A percentile compares a stretch with the other conserved stretches of the same genome.
Evolutionary conservation across 1,140 invertebrate genomes (phyloP).

Genomic region (Hyles vespertilio): DNA sequence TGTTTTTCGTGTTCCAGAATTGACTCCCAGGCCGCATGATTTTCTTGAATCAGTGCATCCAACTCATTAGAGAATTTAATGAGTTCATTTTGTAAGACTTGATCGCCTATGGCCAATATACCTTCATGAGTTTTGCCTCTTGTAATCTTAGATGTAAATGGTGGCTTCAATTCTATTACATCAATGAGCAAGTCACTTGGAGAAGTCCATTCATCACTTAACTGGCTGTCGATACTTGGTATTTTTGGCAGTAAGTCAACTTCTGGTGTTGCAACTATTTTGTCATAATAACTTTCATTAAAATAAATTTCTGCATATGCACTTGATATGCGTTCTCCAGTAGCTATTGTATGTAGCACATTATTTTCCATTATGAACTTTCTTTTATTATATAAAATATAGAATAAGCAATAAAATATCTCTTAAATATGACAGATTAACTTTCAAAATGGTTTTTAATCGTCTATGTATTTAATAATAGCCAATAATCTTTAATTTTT

Average conservation of each 20-base stretch:
- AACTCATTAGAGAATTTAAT: no score
- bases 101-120: conserved; percentile 26
- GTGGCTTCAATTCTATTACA: conserved; percentile 49
- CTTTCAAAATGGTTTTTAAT: background rate
- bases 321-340: conserved; percentile 41
- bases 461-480: no score
- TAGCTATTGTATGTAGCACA: conserved; percentile 31
- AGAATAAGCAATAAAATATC: conserved; percentile 2
- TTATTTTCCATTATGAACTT: conserved; percentile 34
- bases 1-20: conserved; percentile 48
- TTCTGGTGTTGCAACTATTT: conserved; percentile 12
- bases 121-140: conserved; percentile 62
- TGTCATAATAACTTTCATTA: conserved; percentile 33
- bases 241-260: conserved; percentile 6
- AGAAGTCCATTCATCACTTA: conserved; percentile 43
- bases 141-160: conserved; percentile 65
- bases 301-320: conserved; percentile 59
- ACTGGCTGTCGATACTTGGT: conserved; percentile 10
- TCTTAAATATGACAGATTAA: background rate
- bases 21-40: conserved; percentile 49
- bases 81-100: no score
- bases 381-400: background rate
- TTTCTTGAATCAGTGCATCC: conserved; percentile 37
- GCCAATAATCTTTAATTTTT: no score
- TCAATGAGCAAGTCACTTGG: conserved; percentile 62